These are phyloP conservation scores for Rapana venosa DNA, from an alignment of 2,888 invertebrate species.

Conservation along the genomic window DNA sequence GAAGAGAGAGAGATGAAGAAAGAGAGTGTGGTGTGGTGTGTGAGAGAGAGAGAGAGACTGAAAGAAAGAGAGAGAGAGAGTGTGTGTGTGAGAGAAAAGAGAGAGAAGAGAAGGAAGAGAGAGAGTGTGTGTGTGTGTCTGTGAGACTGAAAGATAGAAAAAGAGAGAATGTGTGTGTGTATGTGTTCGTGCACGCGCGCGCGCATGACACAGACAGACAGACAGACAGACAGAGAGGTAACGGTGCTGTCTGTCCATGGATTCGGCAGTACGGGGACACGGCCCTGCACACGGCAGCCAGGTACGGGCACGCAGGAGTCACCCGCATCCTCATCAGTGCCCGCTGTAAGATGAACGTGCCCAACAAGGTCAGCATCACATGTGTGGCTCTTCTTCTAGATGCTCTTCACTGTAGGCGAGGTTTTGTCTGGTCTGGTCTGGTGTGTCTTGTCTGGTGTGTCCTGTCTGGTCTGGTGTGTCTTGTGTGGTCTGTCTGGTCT, in stretches of 20 bases:
- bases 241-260: not conserved
- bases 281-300: conserved; percentile 93
- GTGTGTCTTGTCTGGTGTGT: too few species aligned
- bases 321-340: conserved; percentile 95
- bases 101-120: too few species aligned
- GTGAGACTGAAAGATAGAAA: not conserved
- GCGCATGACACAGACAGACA: not conserved
- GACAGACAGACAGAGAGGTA: too few species aligned
- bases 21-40: not conserved
- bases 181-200: not conserved
- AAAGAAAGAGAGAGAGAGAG: not conserved
- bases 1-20: too few species aligned
- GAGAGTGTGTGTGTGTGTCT: not conserved
- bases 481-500: too few species aligned
- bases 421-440: too few species aligned
- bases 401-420: not conserved
- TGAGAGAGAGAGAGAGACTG: not conserved
- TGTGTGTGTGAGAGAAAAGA: not conserved
- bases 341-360: conserved; percentile 89
- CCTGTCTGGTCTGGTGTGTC: too few species aligned
- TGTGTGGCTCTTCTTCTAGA: not conserved
- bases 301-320: conserved; percentile 97
- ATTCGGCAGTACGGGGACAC: conserved; percentile 92
- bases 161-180: not conserved
- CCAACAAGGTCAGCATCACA: conserved; percentile 85